Evolutionary conservation across 2,888 invertebrate species (phyloP).

Genomic region (Pammene aurita): DNA sequence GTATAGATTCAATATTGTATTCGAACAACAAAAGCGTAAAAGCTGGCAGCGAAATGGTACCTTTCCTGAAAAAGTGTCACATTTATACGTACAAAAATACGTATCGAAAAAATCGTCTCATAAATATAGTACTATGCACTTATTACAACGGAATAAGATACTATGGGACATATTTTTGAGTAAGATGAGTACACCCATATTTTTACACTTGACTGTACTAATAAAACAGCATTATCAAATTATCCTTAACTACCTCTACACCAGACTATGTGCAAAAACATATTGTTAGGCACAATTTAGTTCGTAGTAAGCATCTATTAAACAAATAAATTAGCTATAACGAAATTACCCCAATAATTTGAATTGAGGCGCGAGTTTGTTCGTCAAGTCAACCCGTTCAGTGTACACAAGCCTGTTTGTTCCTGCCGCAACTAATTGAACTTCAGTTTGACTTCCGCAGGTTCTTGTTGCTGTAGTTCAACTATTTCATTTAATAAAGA

Average conservation of each 20-base stretch:
- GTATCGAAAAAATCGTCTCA: no score
- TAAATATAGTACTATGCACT: no score
- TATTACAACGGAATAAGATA: no score
- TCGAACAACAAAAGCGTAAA: no score
- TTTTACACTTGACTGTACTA: no score
- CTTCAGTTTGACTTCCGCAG: slow-evolving; percentile 51
- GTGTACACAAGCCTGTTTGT: slow-evolving; percentile 57
- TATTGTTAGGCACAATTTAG: not conserved
- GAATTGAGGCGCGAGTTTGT: slow-evolving; percentile 43
- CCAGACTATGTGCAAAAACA: not conserved
- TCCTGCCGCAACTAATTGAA: slow-evolving; percentile 57
- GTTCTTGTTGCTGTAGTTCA: slow-evolving; percentile 46
- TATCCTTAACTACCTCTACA: not conserved
- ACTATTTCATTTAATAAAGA: slow-evolving; percentile 38
- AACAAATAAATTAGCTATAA: not conserved
- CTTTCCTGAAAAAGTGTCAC: no score
- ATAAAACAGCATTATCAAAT: not conserved
- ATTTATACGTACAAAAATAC: no score
- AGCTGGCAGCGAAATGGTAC: no score
- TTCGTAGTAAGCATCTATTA: not conserved
- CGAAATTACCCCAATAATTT: slow-evolving; percentile 8
- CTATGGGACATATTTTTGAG: no score
- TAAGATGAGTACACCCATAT: no score
- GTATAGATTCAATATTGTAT: no score
- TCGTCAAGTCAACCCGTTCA: slow-evolving; percentile 52